Percentiles rank a stretch among this genome's conserved stretches.
Evolutionary conservation across 1,140 invertebrate genomes (phyloP).

Genomic region (Prorops nasuta): DNA sequence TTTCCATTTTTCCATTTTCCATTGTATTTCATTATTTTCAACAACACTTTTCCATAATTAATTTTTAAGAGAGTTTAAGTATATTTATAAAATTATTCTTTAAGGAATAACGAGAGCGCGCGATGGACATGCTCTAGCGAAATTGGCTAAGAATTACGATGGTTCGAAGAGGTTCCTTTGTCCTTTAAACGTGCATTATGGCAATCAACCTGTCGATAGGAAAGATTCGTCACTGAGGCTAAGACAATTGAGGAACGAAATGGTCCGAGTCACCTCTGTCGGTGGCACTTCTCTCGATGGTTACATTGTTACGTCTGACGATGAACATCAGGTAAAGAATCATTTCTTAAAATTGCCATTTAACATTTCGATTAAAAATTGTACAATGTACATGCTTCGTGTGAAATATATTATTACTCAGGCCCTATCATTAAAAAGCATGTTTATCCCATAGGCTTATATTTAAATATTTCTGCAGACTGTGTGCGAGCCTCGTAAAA

Average conservation of each 20-base stretch:
- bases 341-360: slow-evolving; percentile 11
- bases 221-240: slow-evolving; percentile 54
- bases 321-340: slow-evolving; percentile 75
- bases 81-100: too few relatives aligned
- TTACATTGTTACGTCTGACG: slow-evolving; percentile 73
- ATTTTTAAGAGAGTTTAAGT: too few relatives aligned
- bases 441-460: too few relatives aligned
- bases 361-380: too few relatives aligned
- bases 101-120: slow-evolving; percentile 25
- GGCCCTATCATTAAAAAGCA: too few relatives aligned
- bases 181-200: slow-evolving; percentile 20
- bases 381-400: too few relatives aligned
- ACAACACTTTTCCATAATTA: too few relatives aligned
- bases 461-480: too few relatives aligned
- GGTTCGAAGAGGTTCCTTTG: slow-evolving; percentile 39
- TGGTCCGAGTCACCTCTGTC: slow-evolving; percentile 62
- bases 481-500: too few relatives aligned
- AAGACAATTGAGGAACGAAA: slow-evolving; percentile 63
- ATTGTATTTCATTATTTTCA: too few relatives aligned
- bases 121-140: slow-evolving; percentile 2
- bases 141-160: slow-evolving; percentile 29
- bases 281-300: slow-evolving; percentile 68
- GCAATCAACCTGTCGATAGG: slow-evolving; percentile 39
- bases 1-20: too few relatives aligned
- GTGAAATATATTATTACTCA: too few relatives aligned